phyloP scores from a whole-genome alignment of 2,113 vertebrate genomes.

The Cairina moschata region DNA sequence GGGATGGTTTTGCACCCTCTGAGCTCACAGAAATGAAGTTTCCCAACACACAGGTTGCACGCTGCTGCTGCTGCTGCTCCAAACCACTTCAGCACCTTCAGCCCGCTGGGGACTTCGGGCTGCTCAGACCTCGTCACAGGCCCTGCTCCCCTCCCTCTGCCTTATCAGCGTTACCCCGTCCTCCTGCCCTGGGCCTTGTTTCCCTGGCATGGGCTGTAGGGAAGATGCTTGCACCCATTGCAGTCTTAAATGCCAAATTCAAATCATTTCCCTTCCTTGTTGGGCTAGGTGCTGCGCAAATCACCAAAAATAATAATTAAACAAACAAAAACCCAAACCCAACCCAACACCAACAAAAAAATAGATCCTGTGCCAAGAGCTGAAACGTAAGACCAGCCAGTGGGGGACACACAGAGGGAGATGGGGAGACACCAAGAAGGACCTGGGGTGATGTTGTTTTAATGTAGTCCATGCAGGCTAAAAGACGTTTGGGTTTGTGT shows the following conservation, averaged over 20 bases:
- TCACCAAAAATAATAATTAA: fast-evolving
- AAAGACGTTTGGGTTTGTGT: not conserved
- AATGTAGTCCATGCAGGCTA: not conserved
- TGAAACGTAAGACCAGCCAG: not conserved
- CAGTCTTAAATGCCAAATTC: not conserved
- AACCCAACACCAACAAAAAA: too few species aligned
- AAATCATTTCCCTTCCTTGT: not conserved
- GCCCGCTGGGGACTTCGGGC: not conserved
- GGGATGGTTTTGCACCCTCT: not conserved
- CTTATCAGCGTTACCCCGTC: not conserved
- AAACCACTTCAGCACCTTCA: not conserved
- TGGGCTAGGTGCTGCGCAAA: not conserved
- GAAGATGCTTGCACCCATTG: fast-evolving
- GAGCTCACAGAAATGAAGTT: not conserved
- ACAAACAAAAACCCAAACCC: too few species aligned
- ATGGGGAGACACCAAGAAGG: not conserved
- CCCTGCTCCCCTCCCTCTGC: not conserved
- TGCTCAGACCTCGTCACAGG: not conserved
- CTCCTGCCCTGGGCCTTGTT: not conserved
- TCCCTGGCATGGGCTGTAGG: fast-evolving
- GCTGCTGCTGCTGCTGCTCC: not conserved
- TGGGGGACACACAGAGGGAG: not conserved
- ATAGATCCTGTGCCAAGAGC: not conserved
- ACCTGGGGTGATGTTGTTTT: not conserved
- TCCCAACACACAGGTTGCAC: not conserved